Conservation (phyloP, 2,113 vertebrate genomes). For the Corythaixoides concolor region DNA sequence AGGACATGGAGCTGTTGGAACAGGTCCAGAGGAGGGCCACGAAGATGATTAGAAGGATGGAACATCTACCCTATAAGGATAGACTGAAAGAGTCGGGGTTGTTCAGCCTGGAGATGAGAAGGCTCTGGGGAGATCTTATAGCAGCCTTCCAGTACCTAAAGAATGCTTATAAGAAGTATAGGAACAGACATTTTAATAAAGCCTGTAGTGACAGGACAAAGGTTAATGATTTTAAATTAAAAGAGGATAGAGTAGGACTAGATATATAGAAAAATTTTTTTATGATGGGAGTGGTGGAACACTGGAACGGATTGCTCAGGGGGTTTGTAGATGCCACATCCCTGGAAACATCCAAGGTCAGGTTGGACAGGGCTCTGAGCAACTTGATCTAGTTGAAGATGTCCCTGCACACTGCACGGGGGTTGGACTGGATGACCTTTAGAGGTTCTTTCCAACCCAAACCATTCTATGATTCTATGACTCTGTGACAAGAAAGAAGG, state of each 20-base stretch:
- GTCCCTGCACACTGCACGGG: too few relatives aligned
- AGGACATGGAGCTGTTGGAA: too few relatives aligned
- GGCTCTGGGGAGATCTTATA: not conserved
- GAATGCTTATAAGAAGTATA: not conserved
- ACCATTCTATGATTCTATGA: too few relatives aligned
- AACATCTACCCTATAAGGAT: too few relatives aligned
- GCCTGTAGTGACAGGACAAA: too few relatives aligned
- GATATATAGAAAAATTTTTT: not conserved
- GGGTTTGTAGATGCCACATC: not conserved
- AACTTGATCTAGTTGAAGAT: too few relatives aligned
- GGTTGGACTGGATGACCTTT: too few relatives aligned
- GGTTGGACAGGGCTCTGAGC: too few relatives aligned
- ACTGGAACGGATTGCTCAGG: not conserved
- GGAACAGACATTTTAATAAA: not conserved
- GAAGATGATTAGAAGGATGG: too few relatives aligned
- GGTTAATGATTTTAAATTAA: not conserved
- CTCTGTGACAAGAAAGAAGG: too few relatives aligned
- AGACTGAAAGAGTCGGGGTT: not conserved
- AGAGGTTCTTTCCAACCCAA: too few relatives aligned
- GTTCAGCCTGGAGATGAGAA: not conserved
- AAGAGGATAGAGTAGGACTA: not conserved
- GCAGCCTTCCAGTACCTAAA: not conserved
- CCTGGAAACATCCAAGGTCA: not conserved
- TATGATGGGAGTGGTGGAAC: not conserved
- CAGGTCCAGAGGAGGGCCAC: too few relatives aligned